Evolutionary conservation across 1,140 invertebrate species (phyloP), one percentile per base, ranked within the genome.

Genomic region (Sinonovacula constricta): DNA sequence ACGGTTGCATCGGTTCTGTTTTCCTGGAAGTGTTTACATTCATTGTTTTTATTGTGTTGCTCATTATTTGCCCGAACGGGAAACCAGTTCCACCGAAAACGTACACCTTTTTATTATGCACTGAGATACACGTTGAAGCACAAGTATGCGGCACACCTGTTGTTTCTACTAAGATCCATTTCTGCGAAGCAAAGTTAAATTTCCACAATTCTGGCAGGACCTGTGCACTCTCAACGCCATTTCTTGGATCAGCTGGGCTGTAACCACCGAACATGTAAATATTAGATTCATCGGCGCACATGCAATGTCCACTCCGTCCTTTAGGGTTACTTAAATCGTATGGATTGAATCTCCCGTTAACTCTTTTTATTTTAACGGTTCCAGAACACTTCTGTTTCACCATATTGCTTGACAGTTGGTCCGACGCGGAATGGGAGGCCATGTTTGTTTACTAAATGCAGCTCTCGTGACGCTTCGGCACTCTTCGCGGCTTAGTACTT

Each of bases 221-320:
- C 12, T 65, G n/a, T 18, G 59, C 65, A 59, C 51, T 14, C 24
- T 36, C 26, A 4, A 69, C 69, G 14, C 67, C 66, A 28, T 74
- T 62, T 12, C 62, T 34, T 31, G 67, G 60, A 18, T 74, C 71
- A n/a, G 59, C 24, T 0, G 83, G 83, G 28, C 69, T 79, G 65
- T 80, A 84, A 0, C 83, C 83, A 24, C 83, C 83, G 34, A 82
- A 84, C 31, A 84, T 45, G 39, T 82, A 84, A 2, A 84, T 49
- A 68, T 84, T 67, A 3, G 80, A 60, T 4, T 80, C 74, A 70
- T 84, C 80, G 0, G 81, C 39, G 12, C 77, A 75, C 77, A 80
- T 82, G 28, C 75, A 80, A 67, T 84, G 83, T 0, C 83, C 83
- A 62, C 83, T 84, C 39, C 83, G 65, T 33, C 80, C 80, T 24